Percentiles rank a stretch among this genome's conserved stretches.
Evolutionary conservation across 1,140 invertebrate species (phyloP).

Genomic region (Planococcus citri): DNA sequence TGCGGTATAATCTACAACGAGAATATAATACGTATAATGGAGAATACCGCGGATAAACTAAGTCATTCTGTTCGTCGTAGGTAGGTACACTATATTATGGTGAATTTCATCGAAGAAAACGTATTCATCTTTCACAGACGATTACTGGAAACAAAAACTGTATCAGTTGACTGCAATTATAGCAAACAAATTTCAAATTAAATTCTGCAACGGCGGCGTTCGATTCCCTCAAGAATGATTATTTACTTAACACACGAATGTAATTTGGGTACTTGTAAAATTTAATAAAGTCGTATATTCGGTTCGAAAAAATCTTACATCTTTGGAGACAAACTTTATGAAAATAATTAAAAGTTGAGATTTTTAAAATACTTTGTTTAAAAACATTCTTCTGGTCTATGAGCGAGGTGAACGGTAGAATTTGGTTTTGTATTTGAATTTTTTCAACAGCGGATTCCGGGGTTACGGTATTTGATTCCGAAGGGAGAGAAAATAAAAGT

Average conservation of each 20-base stretch:
- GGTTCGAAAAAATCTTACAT: background rate
- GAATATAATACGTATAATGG: no score
- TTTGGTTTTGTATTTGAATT: constrained; percentile 4
- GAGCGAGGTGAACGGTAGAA: background rate
- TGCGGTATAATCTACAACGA: no score
- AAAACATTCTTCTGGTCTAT: background rate
- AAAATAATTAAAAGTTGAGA: background rate
- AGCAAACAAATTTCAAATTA: background rate
- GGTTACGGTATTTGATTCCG: constrained; percentile 6
- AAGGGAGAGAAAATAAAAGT: constrained; percentile 7
- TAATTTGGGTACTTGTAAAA: background rate
- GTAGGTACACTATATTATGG: no score
- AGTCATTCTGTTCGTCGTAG: no score
- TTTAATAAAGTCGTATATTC: background rate
- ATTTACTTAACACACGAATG: background rate
- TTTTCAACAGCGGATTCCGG: background rate
- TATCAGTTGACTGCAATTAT: no score
- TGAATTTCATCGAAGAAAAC: no score
- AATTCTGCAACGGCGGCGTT: background rate
- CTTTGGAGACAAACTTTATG: background rate
- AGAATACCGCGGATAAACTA: no score
- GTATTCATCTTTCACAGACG: no score
- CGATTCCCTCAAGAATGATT: background rate
- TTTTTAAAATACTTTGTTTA: background rate
- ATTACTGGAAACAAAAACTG: no score